Evolutionary conservation across 1,140 invertebrate species (phyloP).

Genomic region (Laupala kohalensis): DNA sequence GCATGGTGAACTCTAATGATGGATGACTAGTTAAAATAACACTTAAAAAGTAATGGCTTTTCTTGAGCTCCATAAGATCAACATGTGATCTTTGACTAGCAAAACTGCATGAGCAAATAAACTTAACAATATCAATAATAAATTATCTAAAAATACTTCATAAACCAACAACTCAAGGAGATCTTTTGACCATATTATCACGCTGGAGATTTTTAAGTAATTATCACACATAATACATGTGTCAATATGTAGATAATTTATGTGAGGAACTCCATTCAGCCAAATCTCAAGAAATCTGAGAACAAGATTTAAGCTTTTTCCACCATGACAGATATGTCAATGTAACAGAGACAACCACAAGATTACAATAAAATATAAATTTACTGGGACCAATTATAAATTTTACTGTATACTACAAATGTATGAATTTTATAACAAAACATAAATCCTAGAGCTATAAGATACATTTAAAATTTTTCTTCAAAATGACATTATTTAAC

Average conservation of each 20-base stretch:
- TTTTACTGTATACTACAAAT: not conserved
- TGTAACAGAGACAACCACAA: not conserved
- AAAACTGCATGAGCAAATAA: constrained; percentile 5
- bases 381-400: not conserved
- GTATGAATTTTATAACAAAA: not conserved
- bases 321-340: not conserved
- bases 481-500: not conserved
- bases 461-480: not conserved
- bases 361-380: not conserved
- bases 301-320: not conserved
- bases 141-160: not conserved
- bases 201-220: not conserved
- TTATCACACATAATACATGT: not conserved
- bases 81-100: constrained; percentile 3
- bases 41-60: constrained; percentile 1
- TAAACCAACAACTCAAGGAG: not conserved
- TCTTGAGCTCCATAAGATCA: constrained; percentile 3
- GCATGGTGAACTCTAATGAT: not conserved
- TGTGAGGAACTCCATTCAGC: not conserved
- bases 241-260: not conserved
- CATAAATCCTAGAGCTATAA: not conserved
- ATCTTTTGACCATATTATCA: not conserved
- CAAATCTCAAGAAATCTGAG: not conserved
- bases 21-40: not conserved
- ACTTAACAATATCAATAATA: not conserved